Base-by-base conservation (phyloP, 2,888 invertebrate species). In the Tetheella fluctuosa region DNA sequence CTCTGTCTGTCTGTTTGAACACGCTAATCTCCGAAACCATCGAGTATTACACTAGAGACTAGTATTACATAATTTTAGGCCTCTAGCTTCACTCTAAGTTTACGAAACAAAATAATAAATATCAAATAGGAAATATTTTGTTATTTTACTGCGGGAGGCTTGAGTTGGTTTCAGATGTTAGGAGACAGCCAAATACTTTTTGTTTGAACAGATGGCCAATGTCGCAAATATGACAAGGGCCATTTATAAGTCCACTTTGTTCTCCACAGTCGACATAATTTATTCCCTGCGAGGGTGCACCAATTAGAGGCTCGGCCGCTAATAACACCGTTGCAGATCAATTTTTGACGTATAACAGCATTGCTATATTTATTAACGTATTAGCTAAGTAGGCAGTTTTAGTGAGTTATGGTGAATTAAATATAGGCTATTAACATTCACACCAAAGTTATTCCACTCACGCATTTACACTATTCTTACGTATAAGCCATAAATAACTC, bases 291-390 rank as follows among this genome's bases (percentile, higher is more conserved):
- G 39, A 42, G 42, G 42, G 6, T 8, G 15, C 1, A 17, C 17
- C 17, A 42, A 17, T 42, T 42, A 42, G 39, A 42, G 42, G 42
- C 17, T n/a, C 42, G 42, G 42, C 37, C 37, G 37, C 42, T 42
- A 42, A 42, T 42, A 5, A 42, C 8, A 42, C 17, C 17, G n/a
- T 15, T 5, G 42, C n/a, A 6, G 15, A 39, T 39, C 2, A 39
- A 17, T 42, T 42, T 17, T 17, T 42, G 42, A 42, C 17, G 12
- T 34, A 34, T 8, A 8, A 34, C 34, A 2, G 2, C 10, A 34
- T 10, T 34, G 34, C n/a, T 39, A 39, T 17, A 17, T 42, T 42
- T 42, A 15, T 30, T 5, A 42, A 17, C 42, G 42, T 42, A 17
- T 42, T 17, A 42, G 17, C 42, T 42, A 17, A 42, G 17, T 17